Evolutionary conservation across 2,797 vertebrate genomes (phyloP).

Genomic region (Phoxinus dragarum): DNA sequence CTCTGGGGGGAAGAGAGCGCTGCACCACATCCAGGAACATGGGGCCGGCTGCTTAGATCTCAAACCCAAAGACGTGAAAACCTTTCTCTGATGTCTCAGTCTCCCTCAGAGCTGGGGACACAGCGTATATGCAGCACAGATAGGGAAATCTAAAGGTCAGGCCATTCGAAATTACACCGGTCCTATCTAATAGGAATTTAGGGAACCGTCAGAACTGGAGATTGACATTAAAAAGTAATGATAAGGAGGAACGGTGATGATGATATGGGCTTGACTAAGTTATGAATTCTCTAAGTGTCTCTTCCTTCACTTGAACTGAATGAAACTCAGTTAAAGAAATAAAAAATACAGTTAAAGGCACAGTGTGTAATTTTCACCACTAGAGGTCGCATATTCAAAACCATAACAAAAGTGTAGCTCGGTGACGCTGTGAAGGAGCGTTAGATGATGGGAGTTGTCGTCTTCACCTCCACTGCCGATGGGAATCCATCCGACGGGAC

Average conservation of each 20-base stretch:
- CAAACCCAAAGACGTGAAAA: constrained; percentile 12
- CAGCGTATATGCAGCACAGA: constrained; percentile 60
- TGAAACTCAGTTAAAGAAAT: not conserved
- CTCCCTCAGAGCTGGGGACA: constrained; percentile 50
- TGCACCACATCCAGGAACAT: constrained; percentile 16
- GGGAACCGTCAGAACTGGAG: not conserved
- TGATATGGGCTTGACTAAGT: constrained; percentile 21
- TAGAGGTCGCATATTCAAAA: not conserved
- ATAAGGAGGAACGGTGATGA: not conserved
- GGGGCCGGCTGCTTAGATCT: constrained; percentile 24
- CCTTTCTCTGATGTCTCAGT: constrained; percentile 46
- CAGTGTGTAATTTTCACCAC: not conserved
- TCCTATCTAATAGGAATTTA: constrained; percentile 31
- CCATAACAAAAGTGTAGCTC: not conserved
- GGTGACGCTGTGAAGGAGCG: not conserved
- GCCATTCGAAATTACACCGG: constrained; percentile 46
- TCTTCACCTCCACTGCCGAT: not conserved
- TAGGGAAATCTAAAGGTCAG: constrained; percentile 45
- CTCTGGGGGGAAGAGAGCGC: not conserved
- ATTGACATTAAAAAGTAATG: constrained; percentile 48
- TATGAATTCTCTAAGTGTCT: not conserved
- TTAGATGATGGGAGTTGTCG: not conserved
- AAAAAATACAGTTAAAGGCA: not conserved
- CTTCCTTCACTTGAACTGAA: not conserved
- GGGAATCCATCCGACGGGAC: not conserved